Conservation (phyloP, 2,797 vertebrate genomes). For the Sphaeramia orbicularis region DNA sequence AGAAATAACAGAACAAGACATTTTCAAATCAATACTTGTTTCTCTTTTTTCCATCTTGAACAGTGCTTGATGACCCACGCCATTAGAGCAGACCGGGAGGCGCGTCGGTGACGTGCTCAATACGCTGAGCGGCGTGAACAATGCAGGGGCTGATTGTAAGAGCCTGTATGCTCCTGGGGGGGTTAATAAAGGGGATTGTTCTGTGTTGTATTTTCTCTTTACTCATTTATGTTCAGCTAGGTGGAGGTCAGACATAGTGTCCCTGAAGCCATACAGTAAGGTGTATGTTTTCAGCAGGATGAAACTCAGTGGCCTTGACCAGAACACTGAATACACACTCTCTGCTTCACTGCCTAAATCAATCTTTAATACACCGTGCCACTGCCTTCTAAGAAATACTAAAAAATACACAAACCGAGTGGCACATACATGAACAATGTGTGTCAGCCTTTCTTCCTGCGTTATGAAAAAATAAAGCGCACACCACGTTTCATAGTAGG, state of each 20-base stretch:
- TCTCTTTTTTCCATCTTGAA: slow-evolving; percentile 60
- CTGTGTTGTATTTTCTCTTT: slow-evolving; percentile 72
- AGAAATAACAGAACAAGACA: slow-evolving; percentile 81
- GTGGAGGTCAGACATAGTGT: slow-evolving; percentile 66
- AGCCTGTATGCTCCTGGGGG: slow-evolving; percentile 62
- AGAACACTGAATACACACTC: slow-evolving; percentile 57
- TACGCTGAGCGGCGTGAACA: slow-evolving; percentile 50
- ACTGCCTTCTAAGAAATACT: slow-evolving; percentile 46
- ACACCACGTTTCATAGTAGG: slow-evolving; percentile 11
- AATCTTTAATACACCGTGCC: slow-evolving; percentile 68
- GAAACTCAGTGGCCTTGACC: slow-evolving; percentile 67
- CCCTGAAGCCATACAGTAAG: slow-evolving; percentile 64
- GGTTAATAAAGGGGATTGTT: slow-evolving; percentile 78
- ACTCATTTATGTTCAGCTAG: slow-evolving; percentile 72
- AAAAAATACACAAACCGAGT: slow-evolving; percentile 34
- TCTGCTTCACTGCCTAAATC: slow-evolving; percentile 70
- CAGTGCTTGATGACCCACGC: slow-evolving; percentile 76
- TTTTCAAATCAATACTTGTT: slow-evolving; percentile 81
- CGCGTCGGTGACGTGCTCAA: slow-evolving; percentile 41
- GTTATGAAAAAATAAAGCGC: slow-evolving; percentile 37
- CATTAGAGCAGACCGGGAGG: slow-evolving; percentile 68
- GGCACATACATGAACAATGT: slow-evolving; percentile 21
- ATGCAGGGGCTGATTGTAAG: slow-evolving; percentile 71
- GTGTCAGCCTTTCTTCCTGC: slow-evolving; percentile 5
- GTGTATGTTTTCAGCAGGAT: slow-evolving; percentile 55